Conservation (phyloP, 2,113 vertebrate genomes). For the Chinchilla lanigera region DNA sequence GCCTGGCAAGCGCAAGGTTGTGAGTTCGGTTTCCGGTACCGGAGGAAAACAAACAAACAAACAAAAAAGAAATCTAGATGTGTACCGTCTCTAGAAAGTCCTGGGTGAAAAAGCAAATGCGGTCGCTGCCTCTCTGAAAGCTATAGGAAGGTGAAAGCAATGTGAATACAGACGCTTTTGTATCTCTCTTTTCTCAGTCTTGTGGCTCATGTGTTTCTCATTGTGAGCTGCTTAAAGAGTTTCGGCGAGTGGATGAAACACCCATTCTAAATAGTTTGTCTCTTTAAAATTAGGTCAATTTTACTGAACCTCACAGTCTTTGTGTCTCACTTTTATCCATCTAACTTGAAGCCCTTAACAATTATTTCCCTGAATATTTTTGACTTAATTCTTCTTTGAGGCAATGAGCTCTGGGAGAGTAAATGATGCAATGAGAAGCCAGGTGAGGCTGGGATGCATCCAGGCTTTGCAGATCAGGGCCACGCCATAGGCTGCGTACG, state of each 20-base stretch:
- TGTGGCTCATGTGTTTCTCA: neutral
- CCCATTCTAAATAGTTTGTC: neutral
- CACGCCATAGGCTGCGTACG: neutral
- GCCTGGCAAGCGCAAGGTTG: too few relatives aligned
- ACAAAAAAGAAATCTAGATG: too few relatives aligned
- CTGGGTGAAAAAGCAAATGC: neutral
- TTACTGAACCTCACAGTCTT: neutral
- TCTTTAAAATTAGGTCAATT: neutral
- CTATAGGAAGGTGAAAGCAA: neutral
- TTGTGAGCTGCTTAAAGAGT: neutral
- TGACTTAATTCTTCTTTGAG: slow-evolving; percentile 41
- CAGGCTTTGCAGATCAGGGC: neutral
- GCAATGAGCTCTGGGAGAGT: neutral
- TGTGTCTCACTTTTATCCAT: neutral
- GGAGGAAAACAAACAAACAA: too few relatives aligned
- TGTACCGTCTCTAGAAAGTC: neutral
- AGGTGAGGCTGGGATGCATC: neutral
- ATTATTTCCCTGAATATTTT: neutral
- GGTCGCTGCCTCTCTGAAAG: neutral
- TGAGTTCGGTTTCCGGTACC: too few relatives aligned
- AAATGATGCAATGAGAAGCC: neutral
- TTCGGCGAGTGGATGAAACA: neutral
- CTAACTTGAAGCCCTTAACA: neutral
- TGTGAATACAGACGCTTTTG: neutral
- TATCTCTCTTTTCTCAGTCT: neutral